A percentile compares a stretch with the other conserved stretches of the same genome.
Conservation (phyloP, 2,113 vertebrate genomes). For the Epinephelus lanceolatus region DNA sequence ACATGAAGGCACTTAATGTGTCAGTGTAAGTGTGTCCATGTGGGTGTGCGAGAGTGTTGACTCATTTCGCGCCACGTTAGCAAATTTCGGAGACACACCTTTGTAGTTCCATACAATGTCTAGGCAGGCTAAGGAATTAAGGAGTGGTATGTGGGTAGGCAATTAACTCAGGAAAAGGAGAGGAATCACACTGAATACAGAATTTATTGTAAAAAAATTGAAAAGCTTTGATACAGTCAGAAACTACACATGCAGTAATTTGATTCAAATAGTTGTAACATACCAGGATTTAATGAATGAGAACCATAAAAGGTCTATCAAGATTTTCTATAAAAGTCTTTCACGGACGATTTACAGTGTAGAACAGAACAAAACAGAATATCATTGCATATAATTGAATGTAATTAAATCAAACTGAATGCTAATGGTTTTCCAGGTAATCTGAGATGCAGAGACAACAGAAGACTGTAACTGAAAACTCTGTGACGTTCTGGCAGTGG, state of each 20-base stretch:
- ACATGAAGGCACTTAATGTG: conserved; percentile 71
- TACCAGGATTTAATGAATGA: background rate
- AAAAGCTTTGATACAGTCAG: background rate
- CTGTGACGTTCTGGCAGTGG: background rate
- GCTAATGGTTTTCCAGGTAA: conserved; percentile 3
- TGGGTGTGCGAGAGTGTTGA: conserved; percentile 44
- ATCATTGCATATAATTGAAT: background rate
- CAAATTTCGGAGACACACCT: conserved; percentile 80
- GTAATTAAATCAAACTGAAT: background rate
- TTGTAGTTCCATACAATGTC: conserved; percentile 68
- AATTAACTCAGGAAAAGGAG: conserved; percentile 48
- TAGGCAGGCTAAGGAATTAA: conserved; percentile 83
- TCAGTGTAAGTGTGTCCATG: conserved; percentile 31
- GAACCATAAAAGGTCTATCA: background rate
- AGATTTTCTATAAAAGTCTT: background rate
- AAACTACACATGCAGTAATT: background rate
- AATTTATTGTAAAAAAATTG: background rate
- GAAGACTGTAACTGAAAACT: conserved; percentile 13
- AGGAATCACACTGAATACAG: background rate
- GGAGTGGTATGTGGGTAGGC: conserved; percentile 68
- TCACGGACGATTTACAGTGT: background rate
- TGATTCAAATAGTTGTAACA: background rate
- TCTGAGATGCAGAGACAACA: conserved; percentile 32
- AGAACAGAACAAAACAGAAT: background rate
- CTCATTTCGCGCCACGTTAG: conserved; percentile 66